Evolutionary conservation across 2,888 invertebrate genomes (phyloP).

Genomic region (Erannis defoliaria): DNA sequence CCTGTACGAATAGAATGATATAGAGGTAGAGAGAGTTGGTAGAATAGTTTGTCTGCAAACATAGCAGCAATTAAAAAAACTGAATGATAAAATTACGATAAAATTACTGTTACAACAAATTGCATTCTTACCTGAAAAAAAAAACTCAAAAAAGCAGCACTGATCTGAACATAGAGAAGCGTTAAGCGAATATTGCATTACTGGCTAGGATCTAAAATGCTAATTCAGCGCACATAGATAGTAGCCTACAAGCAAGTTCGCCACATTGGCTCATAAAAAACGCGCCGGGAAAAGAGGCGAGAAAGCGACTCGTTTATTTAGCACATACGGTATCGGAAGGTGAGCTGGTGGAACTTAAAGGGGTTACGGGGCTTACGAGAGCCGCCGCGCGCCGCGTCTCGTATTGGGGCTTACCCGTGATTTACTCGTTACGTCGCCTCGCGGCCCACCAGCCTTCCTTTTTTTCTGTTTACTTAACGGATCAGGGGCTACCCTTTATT

Average conservation of each 20-base stretch:
- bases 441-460: slow-evolving; percentile 68
- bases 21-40: neutral
- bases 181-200: slow-evolving; percentile 20
- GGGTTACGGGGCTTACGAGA: slow-evolving; percentile 74
- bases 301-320: slow-evolving; percentile 64
- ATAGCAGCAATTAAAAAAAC: no score
- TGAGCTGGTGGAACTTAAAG: slow-evolving; percentile 67
- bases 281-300: slow-evolving; percentile 49
- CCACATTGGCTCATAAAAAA: slow-evolving; percentile 46
- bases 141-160: neutral
- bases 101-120: neutral
- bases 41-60: slow-evolving; percentile 5
- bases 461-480: slow-evolving; percentile 85
- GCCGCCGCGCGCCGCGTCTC: slow-evolving; percentile 65
- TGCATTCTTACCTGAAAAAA: neutral
- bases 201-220: slow-evolving; percentile 32
- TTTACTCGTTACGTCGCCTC: slow-evolving; percentile 79
- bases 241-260: slow-evolving; percentile 29
- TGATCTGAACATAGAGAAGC: slow-evolving; percentile 4
- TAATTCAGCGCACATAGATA: slow-evolving; percentile 25
- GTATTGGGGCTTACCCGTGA: slow-evolving; percentile 81
- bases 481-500: slow-evolving; percentile 85
- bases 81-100: no score
- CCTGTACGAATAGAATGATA: neutral
- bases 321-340: slow-evolving; percentile 66